Evolutionary conservation across 1,140 invertebrate species (phyloP).

Genomic region (Drosophila funebris): DNA sequence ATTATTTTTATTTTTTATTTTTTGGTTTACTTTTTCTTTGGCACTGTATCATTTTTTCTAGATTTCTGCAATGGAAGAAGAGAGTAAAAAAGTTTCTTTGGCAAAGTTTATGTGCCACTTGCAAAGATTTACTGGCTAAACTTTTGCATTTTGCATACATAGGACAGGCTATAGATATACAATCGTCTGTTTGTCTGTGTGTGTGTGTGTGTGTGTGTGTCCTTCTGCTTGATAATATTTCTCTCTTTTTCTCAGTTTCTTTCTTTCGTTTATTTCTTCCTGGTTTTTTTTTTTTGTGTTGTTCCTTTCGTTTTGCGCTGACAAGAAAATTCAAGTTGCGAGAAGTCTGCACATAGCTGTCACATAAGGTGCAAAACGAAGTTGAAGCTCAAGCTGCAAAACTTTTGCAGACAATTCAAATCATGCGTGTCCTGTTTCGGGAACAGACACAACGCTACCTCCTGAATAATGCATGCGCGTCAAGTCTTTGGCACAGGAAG

Average conservation of each 20-base stretch:
- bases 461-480: conserved; percentile 56
- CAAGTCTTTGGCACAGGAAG: conserved; percentile 16
- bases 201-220: background rate
- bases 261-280: conserved; percentile 28
- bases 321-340: conserved; percentile 65
- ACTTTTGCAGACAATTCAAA: conserved; percentile 58
- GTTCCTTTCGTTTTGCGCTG: conserved; percentile 34
- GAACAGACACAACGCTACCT: conserved; percentile 32
- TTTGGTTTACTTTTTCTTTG: conserved; percentile 34
- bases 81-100: conserved; percentile 71
- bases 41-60: conserved; percentile 75
- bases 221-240: background rate
- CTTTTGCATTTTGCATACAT: conserved; percentile 79
- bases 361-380: conserved; percentile 61
- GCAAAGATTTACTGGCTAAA: conserved; percentile 81
- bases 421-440: conserved; percentile 53
- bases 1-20: conserved; percentile 1
- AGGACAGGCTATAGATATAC: conserved; percentile 33
- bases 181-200: conserved; percentile 18
- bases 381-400: conserved; percentile 35
- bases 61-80: conserved; percentile 46
- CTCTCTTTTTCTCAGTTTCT: background rate
- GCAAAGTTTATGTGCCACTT: conserved; percentile 81
- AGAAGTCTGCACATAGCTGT: conserved; percentile 47
- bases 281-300: conserved; percentile 35